phyloP scores from a whole-genome alignment of 2,113 vertebrate genomes.

The Apodemus speciosus region DNA sequence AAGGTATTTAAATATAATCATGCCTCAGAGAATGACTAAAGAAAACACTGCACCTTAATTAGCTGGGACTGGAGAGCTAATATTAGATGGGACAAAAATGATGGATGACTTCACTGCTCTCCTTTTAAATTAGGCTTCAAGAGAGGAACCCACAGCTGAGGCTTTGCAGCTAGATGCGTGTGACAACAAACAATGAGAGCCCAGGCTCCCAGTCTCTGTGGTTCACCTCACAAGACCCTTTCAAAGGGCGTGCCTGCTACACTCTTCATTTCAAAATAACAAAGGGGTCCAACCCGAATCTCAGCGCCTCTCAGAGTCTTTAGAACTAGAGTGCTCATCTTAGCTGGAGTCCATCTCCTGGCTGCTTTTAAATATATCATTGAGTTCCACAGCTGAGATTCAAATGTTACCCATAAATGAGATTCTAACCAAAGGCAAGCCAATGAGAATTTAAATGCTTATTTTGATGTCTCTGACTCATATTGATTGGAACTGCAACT shows the following conservation, averaged over 20 bases:
- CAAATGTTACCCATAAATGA: not conserved
- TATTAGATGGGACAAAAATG: conserved; percentile 67
- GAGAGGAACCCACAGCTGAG: not conserved
- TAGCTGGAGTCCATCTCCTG: not conserved
- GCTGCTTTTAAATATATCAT: conserved; percentile 6
- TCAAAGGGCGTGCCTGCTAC: not conserved
- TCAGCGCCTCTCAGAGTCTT: not conserved
- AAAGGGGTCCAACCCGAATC: not conserved
- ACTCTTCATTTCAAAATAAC: conserved; percentile 13
- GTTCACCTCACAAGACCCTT: no score
- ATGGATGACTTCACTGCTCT: conserved; percentile 60
- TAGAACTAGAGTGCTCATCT: not conserved
- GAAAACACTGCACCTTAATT: conserved; percentile 68
- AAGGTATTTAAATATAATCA: conserved; percentile 66
- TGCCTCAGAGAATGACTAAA: conserved; percentile 64
- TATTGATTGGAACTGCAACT: not conserved
- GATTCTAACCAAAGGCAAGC: not conserved
- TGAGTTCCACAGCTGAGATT: conserved; percentile 19
- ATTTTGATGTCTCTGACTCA: not conserved
- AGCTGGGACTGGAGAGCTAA: conserved; percentile 65
- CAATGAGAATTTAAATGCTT: not conserved
- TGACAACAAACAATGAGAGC: not conserved
- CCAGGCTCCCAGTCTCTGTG: not conserved
- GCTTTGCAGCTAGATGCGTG: not conserved
- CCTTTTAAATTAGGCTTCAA: conserved; percentile 28